Base-by-base conservation (phyloP, 2,888 invertebrate genomes). In the Rosalia funebris region DNA sequence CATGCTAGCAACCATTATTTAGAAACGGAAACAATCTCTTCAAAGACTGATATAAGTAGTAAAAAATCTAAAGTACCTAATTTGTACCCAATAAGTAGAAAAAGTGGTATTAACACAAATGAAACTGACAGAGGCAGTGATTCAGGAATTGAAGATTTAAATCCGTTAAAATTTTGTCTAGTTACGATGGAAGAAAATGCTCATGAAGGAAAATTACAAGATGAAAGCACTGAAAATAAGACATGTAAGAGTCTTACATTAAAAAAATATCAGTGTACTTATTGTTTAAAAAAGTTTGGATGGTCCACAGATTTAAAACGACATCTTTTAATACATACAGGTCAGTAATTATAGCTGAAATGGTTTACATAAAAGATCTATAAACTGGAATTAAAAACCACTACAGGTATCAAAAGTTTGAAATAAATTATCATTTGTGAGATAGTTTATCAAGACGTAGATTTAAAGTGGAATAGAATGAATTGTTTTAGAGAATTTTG, bases 301-400 rank as follows among this genome's bases (percentile, higher is more conserved):
- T 82, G 82, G 82, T 76, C 81, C 1, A 82, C 81, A 1, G 82
- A 81, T 70, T 71, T 82, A 53, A 82, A 82, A 65, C 70, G 82
- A 19, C 82, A 82, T 68, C 75, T 79, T 62, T 69, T 82, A n/a
- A 79, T 77, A 11, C 82, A 82, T 61, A 82, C 81, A 9, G 82
- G 62, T 58, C 14, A 11, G 39, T 44, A 17, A 20, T 1, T 39
- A n/a, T 20, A n/a, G n/a, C n/a, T n/a, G n/a, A n/a, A n/a, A n/a
- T n/a, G n/a, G n/a, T n/a, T n/a, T n/a, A n/a, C n/a, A n/a, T n/a
- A n/a, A n/a, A n/a, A n/a, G n/a, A n/a, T n/a, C n/a, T n/a, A n/a
- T n/a, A n/a, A n/a, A n/a, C n/a, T n/a, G n/a, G n/a, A 25, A 25
- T 25, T 25, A 25, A 25, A 25, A 5, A n/a, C n/a, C n/a, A n/a